Evolutionary conservation across 2,888 invertebrate species (phyloP), one percentile per base, ranked within the genome.

Genomic region (Furcula furcula): DNA sequence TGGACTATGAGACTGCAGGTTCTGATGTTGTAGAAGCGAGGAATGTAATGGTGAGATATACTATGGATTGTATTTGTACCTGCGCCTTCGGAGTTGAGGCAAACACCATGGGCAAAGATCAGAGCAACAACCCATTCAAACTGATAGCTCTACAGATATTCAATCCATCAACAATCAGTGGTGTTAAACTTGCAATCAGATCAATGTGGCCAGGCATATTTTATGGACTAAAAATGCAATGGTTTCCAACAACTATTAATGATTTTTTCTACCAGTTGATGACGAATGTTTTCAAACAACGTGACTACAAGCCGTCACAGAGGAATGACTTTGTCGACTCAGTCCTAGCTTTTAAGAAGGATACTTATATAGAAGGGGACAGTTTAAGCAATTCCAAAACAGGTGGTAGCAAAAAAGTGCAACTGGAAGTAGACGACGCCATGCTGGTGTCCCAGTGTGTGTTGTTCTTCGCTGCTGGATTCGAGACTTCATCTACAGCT

Each of bases 371-470:
- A 12, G 40, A 31, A 4, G 71, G 73, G 1, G 71, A 74, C 11
- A 63, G 65, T 14, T 51, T 76, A 2, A 55, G 28, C 0, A 70
- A 66, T 13, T 25, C 46, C 2, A 59, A 60, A 13, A 54, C 41
- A 6, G 59, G 53, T 0, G 55, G 36, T 0, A 46, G 40, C 0
- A 56, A 65, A 3, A 66, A 53, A 11, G 31, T 61, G 10, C 28
- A 41, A 0, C 23, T 77, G 1, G 55, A 69, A 3, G 51, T 90
- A 1, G 71, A 75, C 1, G 54, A 87, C 9, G 69, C 87, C 0
- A 61, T 90, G 25, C 43, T 91, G n/a, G 76, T 82, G 0, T 84
- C 90, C 0, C 91, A 92, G 31, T 83, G 89, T 0, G 71, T 90
- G 4, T 48, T 87, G 0, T 90, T 93, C 28, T 82, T 81, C 12